Conservation (phyloP, 2,797 vertebrate species). For the Manis javanica region DNA sequence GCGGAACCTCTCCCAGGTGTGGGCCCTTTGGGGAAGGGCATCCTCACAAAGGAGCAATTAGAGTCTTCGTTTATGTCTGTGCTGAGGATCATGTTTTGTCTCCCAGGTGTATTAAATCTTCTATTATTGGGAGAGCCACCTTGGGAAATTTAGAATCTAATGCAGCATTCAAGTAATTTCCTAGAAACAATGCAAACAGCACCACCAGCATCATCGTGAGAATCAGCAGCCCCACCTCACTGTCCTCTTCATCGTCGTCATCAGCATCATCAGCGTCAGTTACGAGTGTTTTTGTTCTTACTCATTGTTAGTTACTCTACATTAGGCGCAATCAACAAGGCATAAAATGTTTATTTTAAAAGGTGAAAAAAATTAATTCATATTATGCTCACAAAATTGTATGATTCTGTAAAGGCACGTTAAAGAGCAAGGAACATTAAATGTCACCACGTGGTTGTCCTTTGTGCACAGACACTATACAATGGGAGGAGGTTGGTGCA, state of each 20-base stretch:
- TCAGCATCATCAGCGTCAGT: too few relatives aligned
- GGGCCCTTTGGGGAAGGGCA: neutral
- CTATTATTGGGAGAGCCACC: neutral
- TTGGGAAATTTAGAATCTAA: neutral
- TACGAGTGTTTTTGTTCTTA: too few relatives aligned
- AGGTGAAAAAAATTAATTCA: too few relatives aligned
- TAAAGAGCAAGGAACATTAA: neutral
- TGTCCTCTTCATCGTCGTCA: too few relatives aligned
- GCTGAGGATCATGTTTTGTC: neutral
- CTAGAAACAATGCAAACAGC: too few relatives aligned
- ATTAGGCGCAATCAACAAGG: neutral
- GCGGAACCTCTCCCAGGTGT: neutral
- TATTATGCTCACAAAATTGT: too few relatives aligned
- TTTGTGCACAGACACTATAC: neutral
- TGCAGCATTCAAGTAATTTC: neutral
- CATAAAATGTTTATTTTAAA: neutral
- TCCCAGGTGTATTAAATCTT: neutral
- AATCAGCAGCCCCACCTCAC: too few relatives aligned
- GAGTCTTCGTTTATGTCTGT: neutral
- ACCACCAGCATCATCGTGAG: too few relatives aligned
- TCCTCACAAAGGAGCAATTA: conserved; percentile 24
- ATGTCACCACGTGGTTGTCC: neutral
- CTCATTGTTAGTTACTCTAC: neutral
- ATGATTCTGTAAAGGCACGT: neutral
- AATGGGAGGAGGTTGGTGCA: neutral